Evolutionary conservation across 92 coral and sea anemone genomes (phyloP), one percentile per base, ranked within the genome.

Genomic region (Porites lobata): DNA sequence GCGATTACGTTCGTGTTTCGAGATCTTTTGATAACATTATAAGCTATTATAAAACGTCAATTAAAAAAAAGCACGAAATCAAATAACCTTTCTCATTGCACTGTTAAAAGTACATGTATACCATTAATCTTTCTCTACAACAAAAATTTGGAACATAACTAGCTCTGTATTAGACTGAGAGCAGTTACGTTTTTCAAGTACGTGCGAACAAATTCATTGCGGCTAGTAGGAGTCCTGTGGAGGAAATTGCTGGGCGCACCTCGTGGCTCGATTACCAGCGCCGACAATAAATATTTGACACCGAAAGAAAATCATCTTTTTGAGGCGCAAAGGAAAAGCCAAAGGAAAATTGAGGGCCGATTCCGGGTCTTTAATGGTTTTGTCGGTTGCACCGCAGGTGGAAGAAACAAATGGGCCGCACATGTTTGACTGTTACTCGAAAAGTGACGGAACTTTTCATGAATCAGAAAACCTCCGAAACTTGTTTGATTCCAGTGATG

Each of bases 341-440:
- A 21, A 47, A 19, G 53, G 15, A 56, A 12, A 56, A 10, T 12
- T 56, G 61, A 56, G 12, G 11, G 47, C 47, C 47, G 24, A 52
- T 1, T 3, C 57, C 11, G 26, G 57, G n/a, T 72, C 9, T 81
- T 52, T 53, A 43, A 10, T 10, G 72, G 83, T 71, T 14, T 64
- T 68, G 72, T 71, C 65, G 57, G 61, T 58, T 47, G 6, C 85
- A 13, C 77, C 85, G 18, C 67, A 81, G 86, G 68, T 53, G 65
- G 57, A 68, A 62, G 78, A 38, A 70, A 70, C 69, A 82, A 82
- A 43, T 82, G 38, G 51, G 21, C 47, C 47, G 59, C 83, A 79
- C 71, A 65, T 79, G 83, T 65, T 63, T 20, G 14, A 54, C 15
- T 29, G 65, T 56, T 76, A 12, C 61, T 10, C 61, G 61, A 56